Percentiles rank a stretch among this genome's conserved stretches.
These are phyloP conservation scores for Pomatostomus ruficeps DNA, from an alignment of 2,113 vertebrate genomes.

Conservation along the genomic window DNA sequence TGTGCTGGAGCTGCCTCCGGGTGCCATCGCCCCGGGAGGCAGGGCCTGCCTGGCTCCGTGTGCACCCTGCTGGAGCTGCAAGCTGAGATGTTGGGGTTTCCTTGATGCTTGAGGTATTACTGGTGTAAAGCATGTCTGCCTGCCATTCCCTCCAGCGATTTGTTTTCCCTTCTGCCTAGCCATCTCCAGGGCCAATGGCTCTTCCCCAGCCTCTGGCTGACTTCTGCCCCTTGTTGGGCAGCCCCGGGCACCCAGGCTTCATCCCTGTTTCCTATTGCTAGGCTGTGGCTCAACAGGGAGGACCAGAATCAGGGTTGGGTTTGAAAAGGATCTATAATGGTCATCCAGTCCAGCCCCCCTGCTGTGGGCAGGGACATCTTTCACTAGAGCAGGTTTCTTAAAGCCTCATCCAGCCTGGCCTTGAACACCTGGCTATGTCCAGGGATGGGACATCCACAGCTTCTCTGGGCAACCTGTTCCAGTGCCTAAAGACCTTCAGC, in stretches of 20 bases:
- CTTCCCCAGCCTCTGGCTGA: background rate
- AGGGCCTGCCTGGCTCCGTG: rapidly evolving
- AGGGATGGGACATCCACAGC: background rate
- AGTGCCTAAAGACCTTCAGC: background rate
- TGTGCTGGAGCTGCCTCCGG: background rate
- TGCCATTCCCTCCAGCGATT: background rate
- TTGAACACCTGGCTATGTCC: background rate
- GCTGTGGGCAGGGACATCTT: background rate
- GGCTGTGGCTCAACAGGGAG: background rate
- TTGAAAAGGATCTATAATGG: background rate
- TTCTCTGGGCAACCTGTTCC: background rate
- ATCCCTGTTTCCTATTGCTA: background rate
- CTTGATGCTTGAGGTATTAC: background rate
- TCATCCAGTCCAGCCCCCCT: background rate
- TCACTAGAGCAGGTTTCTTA: background rate
- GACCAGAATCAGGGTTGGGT: background rate
- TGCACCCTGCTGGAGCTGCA: background rate
- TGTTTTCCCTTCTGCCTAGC: background rate
- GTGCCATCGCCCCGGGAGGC: rapidly evolving
- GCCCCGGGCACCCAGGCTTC: rapidly evolving
- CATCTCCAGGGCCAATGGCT: rapidly evolving
- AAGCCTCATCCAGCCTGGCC: background rate
- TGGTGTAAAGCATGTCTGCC: background rate
- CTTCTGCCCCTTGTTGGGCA: background rate
- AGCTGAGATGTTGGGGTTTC: background rate